Evolutionary conservation across 2,888 invertebrate genomes (phyloP).

Genomic region (Geophilus truncorum): DNA sequence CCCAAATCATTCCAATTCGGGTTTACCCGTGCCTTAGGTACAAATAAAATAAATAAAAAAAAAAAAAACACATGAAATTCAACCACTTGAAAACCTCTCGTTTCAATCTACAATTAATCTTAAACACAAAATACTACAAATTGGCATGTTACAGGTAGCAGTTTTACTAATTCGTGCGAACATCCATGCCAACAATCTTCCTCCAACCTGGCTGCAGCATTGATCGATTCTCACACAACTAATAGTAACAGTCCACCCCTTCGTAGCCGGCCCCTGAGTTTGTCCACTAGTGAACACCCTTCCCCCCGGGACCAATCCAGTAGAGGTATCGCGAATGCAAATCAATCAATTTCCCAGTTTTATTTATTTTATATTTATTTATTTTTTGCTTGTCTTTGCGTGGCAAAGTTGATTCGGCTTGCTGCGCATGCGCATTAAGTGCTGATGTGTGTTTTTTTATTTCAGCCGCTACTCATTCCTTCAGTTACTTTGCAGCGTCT

Average conservation of each 20-base stretch:
- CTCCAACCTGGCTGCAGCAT: conserved; percentile 57
- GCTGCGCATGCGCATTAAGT: background rate
- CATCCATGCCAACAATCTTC: conserved; percentile 45
- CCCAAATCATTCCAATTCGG: conserved; percentile 52
- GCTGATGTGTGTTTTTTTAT: background rate
- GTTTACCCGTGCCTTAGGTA: conserved; percentile 46
- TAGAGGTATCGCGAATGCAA: conserved; percentile 14
- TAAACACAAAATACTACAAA: background rate
- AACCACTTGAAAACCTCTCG: background rate
- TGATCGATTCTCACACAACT: conserved; percentile 50
- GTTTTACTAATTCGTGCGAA: conserved; percentile 35
- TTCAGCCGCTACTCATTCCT: conserved; percentile 30
- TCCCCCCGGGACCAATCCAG: conserved; percentile 27
- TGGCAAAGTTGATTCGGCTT: background rate
- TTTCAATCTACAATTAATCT: background rate
- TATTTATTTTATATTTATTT: background rate
- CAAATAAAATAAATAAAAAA: background rate
- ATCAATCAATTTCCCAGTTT: background rate
- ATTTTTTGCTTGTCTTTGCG: no score
- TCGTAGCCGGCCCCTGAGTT: conserved; percentile 33
- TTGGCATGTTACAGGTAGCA: conserved; percentile 30
- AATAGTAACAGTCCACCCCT: conserved; percentile 28
- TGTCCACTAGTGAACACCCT: conserved; percentile 37
- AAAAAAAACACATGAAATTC: no score
- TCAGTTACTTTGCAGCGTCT: conserved; percentile 28